Base-by-base conservation (phyloP, 2,888 invertebrate genomes). In the Tricholauxania praeusta region DNA sequence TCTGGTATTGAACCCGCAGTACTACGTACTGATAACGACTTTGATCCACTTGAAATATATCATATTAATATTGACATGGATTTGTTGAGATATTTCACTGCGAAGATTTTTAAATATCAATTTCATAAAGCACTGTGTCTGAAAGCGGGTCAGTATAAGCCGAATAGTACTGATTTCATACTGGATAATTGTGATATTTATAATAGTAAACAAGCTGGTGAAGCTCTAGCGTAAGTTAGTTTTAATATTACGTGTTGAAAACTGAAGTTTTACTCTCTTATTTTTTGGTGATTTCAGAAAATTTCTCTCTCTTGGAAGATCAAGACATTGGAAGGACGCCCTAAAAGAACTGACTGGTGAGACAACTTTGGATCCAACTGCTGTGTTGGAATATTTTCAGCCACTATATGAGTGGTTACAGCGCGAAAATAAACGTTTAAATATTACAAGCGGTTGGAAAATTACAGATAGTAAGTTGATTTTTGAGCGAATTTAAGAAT, bases 161-260 rank as follows among this genome's bases (percentile, higher is more conserved):
- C 92, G 0, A 89, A 90, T 32, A 90, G 93, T 79, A 74, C 90
- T 5, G 81, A 84, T 0, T 92, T 92, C 85, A 92, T 93, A 15
- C 89, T 96, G 14, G 93, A 96, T 73, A 91, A 93, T 81, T 97
- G 97, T 84, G 96, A 96, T 82, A 94, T 97, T 80, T 94, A 94
- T 85, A 89, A 92, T 79, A 95, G 93, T 81, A 90, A 90, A n/a
- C 91, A 91, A 72, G 96, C 96, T 55, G 96, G 96, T 62, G 91
- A 92, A 79, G 89, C 91, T 7, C 86, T 93, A 28, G 87, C 89
- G 91, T 91, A 82, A 72, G 6, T 57, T 7, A 10, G 28, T 12
- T 39, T 10, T 19, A 8, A 69, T 12, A 62, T 17, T 15, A 22
- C 2, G 51, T 1, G 22, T n/a, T 59, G 7, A 59, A 15, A 59